A percentile compares a stretch with the other conserved stretches of the same genome.
Conservation (phyloP, 2,888 invertebrate genomes). For the Epinotia nisella region DNA sequence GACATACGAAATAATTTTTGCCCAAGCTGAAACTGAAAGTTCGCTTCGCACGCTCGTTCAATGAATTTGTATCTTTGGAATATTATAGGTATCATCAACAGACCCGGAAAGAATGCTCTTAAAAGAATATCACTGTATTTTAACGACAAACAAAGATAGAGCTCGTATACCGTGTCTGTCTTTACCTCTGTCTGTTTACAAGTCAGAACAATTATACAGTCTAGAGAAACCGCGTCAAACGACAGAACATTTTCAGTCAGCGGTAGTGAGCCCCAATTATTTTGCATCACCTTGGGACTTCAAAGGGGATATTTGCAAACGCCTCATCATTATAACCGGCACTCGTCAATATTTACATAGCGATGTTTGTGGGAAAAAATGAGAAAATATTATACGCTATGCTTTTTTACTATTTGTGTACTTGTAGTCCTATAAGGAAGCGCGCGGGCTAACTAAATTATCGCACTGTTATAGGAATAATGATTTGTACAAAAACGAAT, state of each 20-base stretch:
- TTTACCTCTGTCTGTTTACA: background rate
- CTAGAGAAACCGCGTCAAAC: conserved; percentile 13
- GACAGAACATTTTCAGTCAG: conserved; percentile 7
- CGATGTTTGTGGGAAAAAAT: conserved; percentile 20
- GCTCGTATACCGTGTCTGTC: too few relatives aligned
- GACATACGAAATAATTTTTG: too few relatives aligned
- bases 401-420: background rate
- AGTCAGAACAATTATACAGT: conserved; percentile 3
- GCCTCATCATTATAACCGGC: conserved; percentile 41
- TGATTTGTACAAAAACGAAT: too few relatives aligned
- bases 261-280: conserved; percentile 40
- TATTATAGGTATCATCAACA: background rate
- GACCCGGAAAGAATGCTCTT: too few relatives aligned
- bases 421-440: background rate
- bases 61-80: too few relatives aligned
- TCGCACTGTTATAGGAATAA: background rate
- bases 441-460: background rate
- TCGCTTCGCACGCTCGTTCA: too few relatives aligned
- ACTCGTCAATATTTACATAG: conserved; percentile 35
- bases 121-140: too few relatives aligned
- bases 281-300: conserved; percentile 32
- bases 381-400: background rate
- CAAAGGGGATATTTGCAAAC: conserved; percentile 40
- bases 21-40: too few relatives aligned
- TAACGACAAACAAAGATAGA: too few relatives aligned